Base-by-base conservation (phyloP, 2,797 vertebrate genomes). In the Triplophysa yarkandensis region DNA sequence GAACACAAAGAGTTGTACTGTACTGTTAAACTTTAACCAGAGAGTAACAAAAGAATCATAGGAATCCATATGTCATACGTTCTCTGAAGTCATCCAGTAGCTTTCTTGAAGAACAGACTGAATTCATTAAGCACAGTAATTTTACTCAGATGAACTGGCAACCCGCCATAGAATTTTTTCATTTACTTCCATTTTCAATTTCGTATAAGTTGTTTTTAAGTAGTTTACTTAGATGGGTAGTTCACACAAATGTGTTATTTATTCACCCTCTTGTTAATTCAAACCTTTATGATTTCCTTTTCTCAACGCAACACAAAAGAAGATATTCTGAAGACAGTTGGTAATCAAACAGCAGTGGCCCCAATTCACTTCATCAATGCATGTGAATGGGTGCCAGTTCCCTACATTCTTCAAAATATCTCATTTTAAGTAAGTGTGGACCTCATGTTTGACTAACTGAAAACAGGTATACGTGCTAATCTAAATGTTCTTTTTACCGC, bases 381-480 rank as follows among this genome's bases (percentile, higher is more conserved):
- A n/a, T n/a, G n/a, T n/a, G n/a, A n/a, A n/a, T n/a, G n/a, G n/a
- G n/a, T n/a, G n/a, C n/a, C n/a, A n/a, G n/a, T n/a, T n/a, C n/a
- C n/a, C n/a, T n/a, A n/a, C n/a, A n/a, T n/a, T n/a, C n/a, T n/a
- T n/a, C n/a, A n/a, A n/a, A n/a, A n/a, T n/a, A n/a, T n/a, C n/a
- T n/a, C n/a, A n/a, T n/a, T n/a, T 3, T 1, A 19, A 41, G 27
- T 77, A 25, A 60, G 27, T 27, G 52, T 17, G 55, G 19, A 65
- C 19, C 52, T 50, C 21, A 57, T 50, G 41, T 62, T 61, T 63
- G 30, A 52, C 21, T 46, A 63, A 14, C 19, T n/a, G n/a, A 66
- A 66, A 23, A 54, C 68, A 67, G 71, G 19, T 25, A 52, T 23
- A 23, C 21, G 34, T 71, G 39, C 32, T 44, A 54, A 67, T 43